A percentile compares a stretch with the other conserved stretches of the same genome.
Conservation (phyloP, 2,797 vertebrate genomes). For the Falco novaeseelandiae region DNA sequence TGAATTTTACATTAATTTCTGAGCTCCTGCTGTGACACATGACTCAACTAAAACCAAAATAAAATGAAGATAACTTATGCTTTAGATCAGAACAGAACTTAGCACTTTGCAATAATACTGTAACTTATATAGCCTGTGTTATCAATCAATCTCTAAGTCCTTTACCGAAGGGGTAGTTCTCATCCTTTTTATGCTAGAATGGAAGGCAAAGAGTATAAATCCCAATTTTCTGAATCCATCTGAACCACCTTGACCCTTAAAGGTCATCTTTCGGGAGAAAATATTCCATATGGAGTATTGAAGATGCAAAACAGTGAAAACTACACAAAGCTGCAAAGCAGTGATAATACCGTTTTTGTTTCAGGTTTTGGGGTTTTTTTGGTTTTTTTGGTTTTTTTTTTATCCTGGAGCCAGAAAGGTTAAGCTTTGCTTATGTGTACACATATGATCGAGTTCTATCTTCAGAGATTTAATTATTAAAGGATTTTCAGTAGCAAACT, state of each 20-base stretch:
- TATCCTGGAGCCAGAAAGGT: neutral
- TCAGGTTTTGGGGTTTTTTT: too few relatives aligned
- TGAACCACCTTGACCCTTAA: neutral
- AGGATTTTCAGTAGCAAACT: neutral
- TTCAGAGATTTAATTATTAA: neutral
- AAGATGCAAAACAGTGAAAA: neutral
- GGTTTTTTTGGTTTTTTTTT: neutral
- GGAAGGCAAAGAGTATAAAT: neutral
- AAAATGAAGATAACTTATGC: neutral
- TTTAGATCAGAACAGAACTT: neutral
- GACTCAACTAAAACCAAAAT: neutral
- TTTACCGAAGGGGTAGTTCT: neutral
- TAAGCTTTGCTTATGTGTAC: neutral
- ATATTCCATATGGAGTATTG: neutral
- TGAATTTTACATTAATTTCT: slow-evolving; percentile 14
- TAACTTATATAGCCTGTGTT: neutral
- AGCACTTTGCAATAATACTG: neutral
- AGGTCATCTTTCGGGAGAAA: neutral
- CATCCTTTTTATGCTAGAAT: neutral
- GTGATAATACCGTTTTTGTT: too few relatives aligned
- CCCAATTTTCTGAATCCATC: neutral
- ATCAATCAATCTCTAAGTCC: neutral
- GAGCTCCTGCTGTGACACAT: neutral
- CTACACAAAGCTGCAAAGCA: neutral
- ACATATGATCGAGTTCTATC: neutral